Conservation (phyloP, 2,888 invertebrate species). For the Lamproptera curius region DNA sequence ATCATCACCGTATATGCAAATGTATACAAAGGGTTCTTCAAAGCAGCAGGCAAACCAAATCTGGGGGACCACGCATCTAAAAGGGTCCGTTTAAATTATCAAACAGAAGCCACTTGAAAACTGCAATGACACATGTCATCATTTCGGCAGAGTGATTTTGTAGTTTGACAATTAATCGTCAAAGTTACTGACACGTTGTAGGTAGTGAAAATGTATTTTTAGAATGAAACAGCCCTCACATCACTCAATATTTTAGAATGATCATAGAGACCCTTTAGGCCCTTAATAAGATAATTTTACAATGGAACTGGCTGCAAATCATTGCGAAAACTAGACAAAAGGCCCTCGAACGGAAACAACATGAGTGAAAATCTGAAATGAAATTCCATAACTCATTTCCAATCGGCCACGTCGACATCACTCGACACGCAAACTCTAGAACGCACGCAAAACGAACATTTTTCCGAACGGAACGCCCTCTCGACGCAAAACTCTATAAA, state of each 20-base stretch:
- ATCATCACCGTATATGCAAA: conserved; percentile 6
- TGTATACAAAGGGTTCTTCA: conserved; percentile 31
- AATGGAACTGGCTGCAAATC: conserved; percentile 10
- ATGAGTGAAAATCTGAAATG: conserved; percentile 49
- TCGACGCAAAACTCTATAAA: conserved; percentile 75
- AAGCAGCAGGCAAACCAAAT: conserved; percentile 42
- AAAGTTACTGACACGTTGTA: background rate
- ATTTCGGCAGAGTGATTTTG: conserved; percentile 36
- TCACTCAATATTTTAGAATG: conserved; percentile 5
- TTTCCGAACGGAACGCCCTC: conserved; percentile 75
- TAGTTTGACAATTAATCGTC: conserved; percentile 32
- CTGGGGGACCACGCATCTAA: conserved; percentile 40
- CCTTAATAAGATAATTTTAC: conserved; percentile 16
- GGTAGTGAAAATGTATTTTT: background rate
- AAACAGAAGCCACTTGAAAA: conserved; percentile 71
- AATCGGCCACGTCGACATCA: conserved; percentile 63
- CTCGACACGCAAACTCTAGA: conserved; percentile 72
- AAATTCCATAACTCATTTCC: conserved; percentile 68
- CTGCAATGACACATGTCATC: conserved; percentile 73
- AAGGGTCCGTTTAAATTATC: conserved; percentile 66
- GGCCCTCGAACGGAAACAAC: conserved; percentile 45
- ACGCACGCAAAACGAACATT: conserved; percentile 78
- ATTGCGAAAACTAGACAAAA: conserved; percentile 42
- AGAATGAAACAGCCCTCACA: background rate
- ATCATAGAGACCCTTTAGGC: conserved; percentile 2